Conservation (phyloP, 2,888 invertebrate genomes). For the Melieria crassipennis region DNA sequence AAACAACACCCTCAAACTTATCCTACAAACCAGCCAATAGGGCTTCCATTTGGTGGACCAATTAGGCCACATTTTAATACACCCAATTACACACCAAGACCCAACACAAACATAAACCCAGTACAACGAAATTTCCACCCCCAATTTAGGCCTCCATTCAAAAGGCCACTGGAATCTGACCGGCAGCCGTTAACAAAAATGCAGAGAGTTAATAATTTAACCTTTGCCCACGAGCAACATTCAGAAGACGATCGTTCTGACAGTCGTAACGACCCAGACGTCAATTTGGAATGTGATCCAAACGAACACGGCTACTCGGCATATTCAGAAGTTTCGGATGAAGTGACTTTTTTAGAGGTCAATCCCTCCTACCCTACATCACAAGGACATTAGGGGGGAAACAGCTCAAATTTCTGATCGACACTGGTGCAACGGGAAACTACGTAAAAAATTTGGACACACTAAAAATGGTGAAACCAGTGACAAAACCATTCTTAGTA, state of each 20-base stretch:
- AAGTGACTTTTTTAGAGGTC: constrained; percentile 15
- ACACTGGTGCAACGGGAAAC: constrained; percentile 5
- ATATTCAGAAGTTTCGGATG: background rate
- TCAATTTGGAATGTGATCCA: background rate
- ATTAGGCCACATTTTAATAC: no score
- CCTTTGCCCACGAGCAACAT: background rate
- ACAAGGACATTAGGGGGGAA: constrained; percentile 20
- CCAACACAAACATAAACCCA: no score
- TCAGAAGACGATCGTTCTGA: background rate
- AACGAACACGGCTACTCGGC: background rate
- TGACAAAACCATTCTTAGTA: constrained; percentile 12
- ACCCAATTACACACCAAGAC: no score
- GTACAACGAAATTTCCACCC: no score
- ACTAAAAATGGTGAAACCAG: background rate
- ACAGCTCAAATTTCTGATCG: constrained; percentile 5
- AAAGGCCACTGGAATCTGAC: background rate
- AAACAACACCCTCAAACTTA: no score
- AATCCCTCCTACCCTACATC: constrained; percentile 28
- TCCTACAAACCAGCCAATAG: no score
- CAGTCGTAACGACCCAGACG: background rate
- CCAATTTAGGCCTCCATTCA: background rate
- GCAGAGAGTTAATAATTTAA: constrained; percentile 17
- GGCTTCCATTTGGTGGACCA: no score
- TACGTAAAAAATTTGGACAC: constrained; percentile 20
- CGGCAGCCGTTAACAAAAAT: background rate